A percentile compares a stretch with the other conserved stretches of the same genome.
Conservation (phyloP, 1,140 invertebrate species). For the Diprion similis region DNA sequence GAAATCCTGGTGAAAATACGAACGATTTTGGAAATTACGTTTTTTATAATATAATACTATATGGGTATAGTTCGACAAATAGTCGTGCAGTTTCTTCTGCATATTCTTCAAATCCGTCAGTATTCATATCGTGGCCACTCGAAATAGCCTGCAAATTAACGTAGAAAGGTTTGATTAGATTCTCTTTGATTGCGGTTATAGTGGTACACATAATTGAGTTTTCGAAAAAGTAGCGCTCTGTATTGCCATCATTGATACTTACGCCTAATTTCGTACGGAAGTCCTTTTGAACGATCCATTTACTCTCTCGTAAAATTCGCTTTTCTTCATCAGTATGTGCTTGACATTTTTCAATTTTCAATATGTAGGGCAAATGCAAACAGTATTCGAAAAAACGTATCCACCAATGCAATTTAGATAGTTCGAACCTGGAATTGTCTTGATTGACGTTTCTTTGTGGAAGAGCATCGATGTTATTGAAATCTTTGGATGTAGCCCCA, state of each 20-base stretch:
- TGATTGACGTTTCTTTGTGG: constrained; percentile 8
- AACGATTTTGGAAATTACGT: no score
- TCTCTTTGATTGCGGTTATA: constrained; percentile 41
- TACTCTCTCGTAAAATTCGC: constrained; percentile 23
- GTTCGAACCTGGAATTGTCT: constrained; percentile 35
- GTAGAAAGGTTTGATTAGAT: constrained; percentile 38
- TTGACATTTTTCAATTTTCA: constrained; percentile 41
- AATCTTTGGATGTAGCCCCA: constrained; percentile 46
- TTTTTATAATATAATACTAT: no score
- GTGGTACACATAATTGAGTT: constrained; percentile 34
- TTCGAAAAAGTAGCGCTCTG: constrained; percentile 48
- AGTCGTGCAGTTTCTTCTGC: constrained; percentile 24
- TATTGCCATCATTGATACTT: constrained; percentile 50
- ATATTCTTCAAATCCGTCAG: constrained; percentile 31
- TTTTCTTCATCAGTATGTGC: constrained; percentile 29
- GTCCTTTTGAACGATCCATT: constrained; percentile 28
- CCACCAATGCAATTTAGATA: constrained; percentile 49
- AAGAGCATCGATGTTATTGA: constrained; percentile 40
- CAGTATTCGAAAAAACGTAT: constrained; percentile 52
- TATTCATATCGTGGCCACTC: constrained; percentile 33
- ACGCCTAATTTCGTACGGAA: constrained; percentile 32
- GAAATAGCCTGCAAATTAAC: constrained; percentile 38
- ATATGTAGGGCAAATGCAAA: constrained; percentile 47
- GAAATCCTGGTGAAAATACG: no score
- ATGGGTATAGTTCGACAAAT: constrained; percentile 31